Base-by-base conservation (phyloP, 64 coral and sea anemone genomes). In the Dendrophyllia cribrosa region DNA sequence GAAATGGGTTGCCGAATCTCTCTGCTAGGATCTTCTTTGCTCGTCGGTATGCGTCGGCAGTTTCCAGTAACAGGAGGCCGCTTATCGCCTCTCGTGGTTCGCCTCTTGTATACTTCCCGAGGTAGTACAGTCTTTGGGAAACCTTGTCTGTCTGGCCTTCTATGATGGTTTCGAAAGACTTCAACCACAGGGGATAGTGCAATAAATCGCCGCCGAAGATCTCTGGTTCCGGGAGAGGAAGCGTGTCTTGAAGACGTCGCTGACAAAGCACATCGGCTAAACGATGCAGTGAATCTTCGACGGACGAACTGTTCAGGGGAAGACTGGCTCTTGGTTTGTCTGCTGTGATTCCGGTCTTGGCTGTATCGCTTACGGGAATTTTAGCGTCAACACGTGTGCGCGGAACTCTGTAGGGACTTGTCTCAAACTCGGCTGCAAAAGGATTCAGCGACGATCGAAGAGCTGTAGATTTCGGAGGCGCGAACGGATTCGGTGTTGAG, bases 101-200 rank as follows among this genome's bases (percentile, higher is more conserved):
- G 1, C 88, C 47, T 16, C 76, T 48, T 5, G 74, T 90, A 47
- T 90, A 90, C 69, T 51, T 79, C 58, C 75, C 77, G 7, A 90
- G 62, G 60, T 81, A 90, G 50, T 90, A 90, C 75, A 90, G 10
- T 47, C 77, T 43, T 44, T 90, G 59, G 10, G 9, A 78, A 20
- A 49, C 24, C 6, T 58, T 43, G 7, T 70, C 34, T 20, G 88
- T 82, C 48, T 81, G 77, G 19, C 88, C 76, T 70, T 90, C 76
- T 43, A 89, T 58, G 5, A 89, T 76, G n/a, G n/a, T 77, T 19
- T 76, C 53, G n/a, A 89, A 88, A 26, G 77, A 90, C 26, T 90
- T 90, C 43, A 90, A 24, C 88, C 88, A 90, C 51, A 48, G 26
- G 13, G 88, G 88, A 43, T 90, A 90, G 64, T 90, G 88, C 9